Evolutionary conservation across 2,888 invertebrate genomes (phyloP), one percentile per base, ranked within the genome.

Genomic region (Chirona hameri): DNA sequence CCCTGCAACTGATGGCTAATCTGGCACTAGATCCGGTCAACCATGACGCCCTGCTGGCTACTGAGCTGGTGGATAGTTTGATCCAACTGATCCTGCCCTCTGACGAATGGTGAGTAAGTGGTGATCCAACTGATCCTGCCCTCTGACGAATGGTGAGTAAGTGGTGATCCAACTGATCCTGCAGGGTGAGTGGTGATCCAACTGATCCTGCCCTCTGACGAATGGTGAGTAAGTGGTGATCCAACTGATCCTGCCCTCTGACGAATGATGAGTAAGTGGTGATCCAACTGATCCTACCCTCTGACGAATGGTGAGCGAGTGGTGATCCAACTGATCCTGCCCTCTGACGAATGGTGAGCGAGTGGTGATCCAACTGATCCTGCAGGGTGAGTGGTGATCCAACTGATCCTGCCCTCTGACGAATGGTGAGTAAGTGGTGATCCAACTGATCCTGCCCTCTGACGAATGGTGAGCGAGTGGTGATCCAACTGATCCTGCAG

Each of bases 61-160:
- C 90, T 24, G 91, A 91, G 84, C 89, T 92, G 81, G 90, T 91
- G 21, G 91, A 92, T 87, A 90, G 90, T 85, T 87, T 92, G 79
- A 91, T 91, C 86, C 91, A 91, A 87, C 89, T 92, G 84, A 88
- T 92, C 82, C 88, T 92, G 84, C 92, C 92, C 29, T 91, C 91
- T 0, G 92, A 92, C 86, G 92, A 92, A 86, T 92, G 91, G 91
- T 60, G n/a, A 81, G 81, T 27, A 27, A 27, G 21, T 24, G 2
- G 24, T 92, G 79, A 91, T 91, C 86, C 91, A 91, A 87, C 89
- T 92, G 84, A 88, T 92, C 82, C 88, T 92, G 84, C 92, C 92
- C 27, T 91, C 91, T 0, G 92, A 92, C 86, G 92, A 92, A 86
- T 92, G 91, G 91, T 60, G n/a, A 81, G 81, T 27, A n/a, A 9